Conservation (phyloP, 2,113 vertebrate genomes). For the Nibea albiflora region DNA sequence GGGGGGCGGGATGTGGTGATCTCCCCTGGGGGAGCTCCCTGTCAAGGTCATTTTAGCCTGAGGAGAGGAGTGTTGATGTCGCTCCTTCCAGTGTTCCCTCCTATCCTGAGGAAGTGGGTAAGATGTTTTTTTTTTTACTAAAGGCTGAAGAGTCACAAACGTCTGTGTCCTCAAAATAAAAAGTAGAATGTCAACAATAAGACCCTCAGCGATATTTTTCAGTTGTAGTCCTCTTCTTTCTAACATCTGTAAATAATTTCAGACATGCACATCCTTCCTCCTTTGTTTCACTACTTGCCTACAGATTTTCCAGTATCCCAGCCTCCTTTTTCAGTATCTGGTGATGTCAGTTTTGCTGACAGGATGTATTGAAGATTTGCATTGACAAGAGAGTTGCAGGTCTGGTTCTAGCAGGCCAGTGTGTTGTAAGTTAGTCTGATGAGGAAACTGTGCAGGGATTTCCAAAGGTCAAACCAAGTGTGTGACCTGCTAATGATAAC, state of each 20-base stretch:
- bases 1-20: constrained; percentile 11
- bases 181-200: background rate
- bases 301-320: background rate
- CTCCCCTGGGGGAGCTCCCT: background rate
- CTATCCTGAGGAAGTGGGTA: constrained; percentile 6
- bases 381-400: constrained; percentile 4
- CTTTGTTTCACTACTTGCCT: background rate
- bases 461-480: constrained; percentile 59
- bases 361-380: constrained; percentile 7
- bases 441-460: constrained; percentile 48
- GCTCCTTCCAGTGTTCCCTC: constrained; percentile 23
- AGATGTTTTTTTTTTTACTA: background rate
- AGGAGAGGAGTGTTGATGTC: constrained; percentile 4
- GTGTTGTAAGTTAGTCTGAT: constrained; percentile 24
- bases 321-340: background rate
- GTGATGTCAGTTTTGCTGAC: background rate
- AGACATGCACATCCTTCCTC: background rate
- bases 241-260: constrained; percentile 14
- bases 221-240: background rate
- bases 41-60: constrained; percentile 20
- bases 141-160: background rate
- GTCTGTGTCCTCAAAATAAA: background rate
- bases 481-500: constrained; percentile 54
- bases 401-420: constrained; percentile 8
- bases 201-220: background rate